Evolutionary conservation across 2,888 invertebrate species (phyloP).

Genomic region (Ceramica pisi): DNA sequence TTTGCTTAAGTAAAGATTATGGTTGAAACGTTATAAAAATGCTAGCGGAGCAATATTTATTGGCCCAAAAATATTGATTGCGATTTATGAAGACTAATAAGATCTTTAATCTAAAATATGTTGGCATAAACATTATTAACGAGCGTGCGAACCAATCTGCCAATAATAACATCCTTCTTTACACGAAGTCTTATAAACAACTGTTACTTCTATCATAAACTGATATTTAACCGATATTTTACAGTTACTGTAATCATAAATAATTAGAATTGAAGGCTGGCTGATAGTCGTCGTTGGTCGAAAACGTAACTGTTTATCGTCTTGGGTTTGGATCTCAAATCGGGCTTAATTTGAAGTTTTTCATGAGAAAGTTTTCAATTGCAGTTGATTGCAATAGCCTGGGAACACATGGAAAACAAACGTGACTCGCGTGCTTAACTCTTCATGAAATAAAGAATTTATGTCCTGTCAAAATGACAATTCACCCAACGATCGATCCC

Average conservation of each 20-base stretch:
- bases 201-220: constrained; percentile 32
- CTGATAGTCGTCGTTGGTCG: too few species aligned
- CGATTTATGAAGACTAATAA: constrained; percentile 37
- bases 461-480: constrained; percentile 23
- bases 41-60: constrained; percentile 10
- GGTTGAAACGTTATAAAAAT: constrained; percentile 17
- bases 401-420: too few species aligned
- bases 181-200: constrained; percentile 28
- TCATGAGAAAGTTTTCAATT: too few species aligned
- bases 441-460: background rate
- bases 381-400: too few species aligned
- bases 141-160: constrained; percentile 34
- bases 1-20: constrained; percentile 5
- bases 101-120: constrained; percentile 30
- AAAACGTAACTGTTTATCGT: too few species aligned
- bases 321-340: too few species aligned
- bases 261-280: background rate
- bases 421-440: too few species aligned
- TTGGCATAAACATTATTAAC: constrained; percentile 7
- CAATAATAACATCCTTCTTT: constrained; percentile 26
- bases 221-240: constrained; percentile 44
- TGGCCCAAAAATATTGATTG: constrained; percentile 30
- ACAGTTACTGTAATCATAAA: constrained; percentile 34
- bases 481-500: constrained; percentile 35
- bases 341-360: too few species aligned